These are phyloP conservation scores for Hipposideros armiger DNA, from an alignment of 2,113 vertebrate genomes.

Conservation along the genomic window DNA sequence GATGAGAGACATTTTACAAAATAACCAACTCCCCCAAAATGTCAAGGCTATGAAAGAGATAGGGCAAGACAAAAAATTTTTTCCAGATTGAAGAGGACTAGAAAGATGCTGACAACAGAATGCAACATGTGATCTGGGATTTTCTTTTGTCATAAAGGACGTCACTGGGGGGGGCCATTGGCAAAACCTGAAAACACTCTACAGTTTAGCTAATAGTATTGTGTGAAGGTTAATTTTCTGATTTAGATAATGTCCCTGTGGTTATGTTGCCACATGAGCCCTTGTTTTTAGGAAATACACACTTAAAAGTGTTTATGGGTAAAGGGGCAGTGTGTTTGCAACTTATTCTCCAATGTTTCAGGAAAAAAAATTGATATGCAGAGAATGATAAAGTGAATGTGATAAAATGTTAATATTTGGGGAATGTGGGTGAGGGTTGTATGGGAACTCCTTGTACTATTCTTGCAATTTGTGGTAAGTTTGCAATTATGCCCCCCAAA, in stretches of 20 bases:
- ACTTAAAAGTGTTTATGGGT: not conserved
- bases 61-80: not conserved
- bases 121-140: not conserved
- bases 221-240: not conserved
- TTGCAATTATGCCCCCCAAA: not conserved
- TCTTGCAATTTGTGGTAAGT: not conserved
- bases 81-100: not conserved
- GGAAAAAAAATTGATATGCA: not conserved
- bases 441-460: not conserved
- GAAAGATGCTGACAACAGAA: not conserved
- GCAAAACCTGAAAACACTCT: not conserved
- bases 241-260: not conserved
- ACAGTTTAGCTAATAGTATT: not conserved
- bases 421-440: not conserved
- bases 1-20: conserved; percentile 20
- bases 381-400: not conserved
- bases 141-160: not conserved
- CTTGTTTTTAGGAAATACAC: not conserved
- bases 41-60: not conserved
- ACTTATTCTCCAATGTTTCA: not conserved
- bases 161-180: not conserved
- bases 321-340: not conserved
- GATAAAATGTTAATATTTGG: not conserved
- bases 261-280: not conserved
- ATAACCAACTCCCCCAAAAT: conserved; percentile 10